Percentiles rank a stretch among this genome's conserved stretches.
These are phyloP conservation scores for Oceanodroma leucorhoa DNA, from an alignment of 2,797 vertebrate genomes.

Conservation along the genomic window DNA sequence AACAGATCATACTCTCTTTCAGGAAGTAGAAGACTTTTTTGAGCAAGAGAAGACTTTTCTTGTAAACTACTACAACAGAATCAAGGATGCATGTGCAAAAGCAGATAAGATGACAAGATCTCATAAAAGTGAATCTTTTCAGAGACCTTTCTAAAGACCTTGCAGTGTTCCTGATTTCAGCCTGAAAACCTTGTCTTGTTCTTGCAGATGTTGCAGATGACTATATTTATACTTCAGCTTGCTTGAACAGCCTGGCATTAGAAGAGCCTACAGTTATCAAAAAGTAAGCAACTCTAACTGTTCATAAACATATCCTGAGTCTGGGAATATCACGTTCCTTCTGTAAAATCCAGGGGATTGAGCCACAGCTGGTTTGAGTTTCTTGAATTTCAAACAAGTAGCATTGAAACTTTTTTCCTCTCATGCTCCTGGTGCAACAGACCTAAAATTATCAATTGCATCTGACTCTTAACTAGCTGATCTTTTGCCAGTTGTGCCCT, in stretches of 20 bases:
- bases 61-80: constrained; percentile 92
- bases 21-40: constrained; percentile 98
- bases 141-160: neutral
- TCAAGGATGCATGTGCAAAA: constrained; percentile 93
- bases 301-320: neutral
- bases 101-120: constrained; percentile 96
- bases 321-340: neutral
- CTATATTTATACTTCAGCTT: constrained; percentile 91
- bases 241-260: constrained; percentile 83
- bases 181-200: constrained; percentile 51
- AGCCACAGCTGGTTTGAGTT: neutral
- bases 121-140: constrained; percentile 88
- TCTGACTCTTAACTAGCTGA: neutral
- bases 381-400: neutral
- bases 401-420: neutral
- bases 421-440: neutral
- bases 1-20: constrained; percentile 17
- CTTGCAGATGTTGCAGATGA: constrained; percentile 92
- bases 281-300: constrained; percentile 79
- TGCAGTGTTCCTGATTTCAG: neutral
- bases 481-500: neutral
- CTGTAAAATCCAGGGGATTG: neutral
- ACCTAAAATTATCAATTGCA: neutral
- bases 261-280: constrained; percentile 89
- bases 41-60: constrained; percentile 97